phyloP scores from a whole-genome alignment of 2,113 vertebrate species.

The Sinocyclocheilus rhinocerous region DNA sequence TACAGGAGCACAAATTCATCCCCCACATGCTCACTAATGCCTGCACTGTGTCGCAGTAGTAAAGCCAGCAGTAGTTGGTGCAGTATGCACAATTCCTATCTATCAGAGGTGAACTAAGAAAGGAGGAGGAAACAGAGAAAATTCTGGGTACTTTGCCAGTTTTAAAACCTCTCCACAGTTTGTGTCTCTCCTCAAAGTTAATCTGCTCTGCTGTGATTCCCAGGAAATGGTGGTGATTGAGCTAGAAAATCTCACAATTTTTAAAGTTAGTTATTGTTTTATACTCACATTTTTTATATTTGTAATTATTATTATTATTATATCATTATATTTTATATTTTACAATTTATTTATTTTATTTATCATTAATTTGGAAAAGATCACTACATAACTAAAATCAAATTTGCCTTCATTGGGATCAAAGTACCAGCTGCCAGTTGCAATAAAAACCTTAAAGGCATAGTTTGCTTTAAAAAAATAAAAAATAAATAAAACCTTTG shows the following conservation, averaged over 20 bases:
- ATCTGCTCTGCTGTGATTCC: background rate
- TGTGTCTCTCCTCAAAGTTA: background rate
- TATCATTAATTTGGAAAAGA: background rate
- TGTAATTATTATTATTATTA: too few relatives aligned
- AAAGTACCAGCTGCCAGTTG: background rate
- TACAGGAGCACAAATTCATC: slow-evolving; percentile 9
- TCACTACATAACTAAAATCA: background rate
- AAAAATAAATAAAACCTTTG: too few relatives aligned
- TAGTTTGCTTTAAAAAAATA: too few relatives aligned
- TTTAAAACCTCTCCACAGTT: background rate
- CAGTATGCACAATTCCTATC: background rate
- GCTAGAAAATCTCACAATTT: too few relatives aligned
- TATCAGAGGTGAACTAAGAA: background rate
- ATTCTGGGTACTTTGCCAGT: background rate
- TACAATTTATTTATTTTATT: background rate
- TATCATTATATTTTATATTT: too few relatives aligned
- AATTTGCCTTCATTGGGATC: background rate
- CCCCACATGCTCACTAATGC: slow-evolving; percentile 1
- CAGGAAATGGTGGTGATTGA: background rate
- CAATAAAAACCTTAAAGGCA: too few relatives aligned
- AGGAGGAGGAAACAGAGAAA: background rate
- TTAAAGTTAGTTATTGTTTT: background rate
- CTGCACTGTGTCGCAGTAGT: slow-evolving; percentile 52
- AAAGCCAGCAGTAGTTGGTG: slow-evolving; percentile 22
- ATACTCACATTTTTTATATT: background rate